Evolutionary conservation across 2,113 vertebrate species (phyloP), one percentile per base, ranked within the genome.

Genomic region (Varanus salvator): DNA sequence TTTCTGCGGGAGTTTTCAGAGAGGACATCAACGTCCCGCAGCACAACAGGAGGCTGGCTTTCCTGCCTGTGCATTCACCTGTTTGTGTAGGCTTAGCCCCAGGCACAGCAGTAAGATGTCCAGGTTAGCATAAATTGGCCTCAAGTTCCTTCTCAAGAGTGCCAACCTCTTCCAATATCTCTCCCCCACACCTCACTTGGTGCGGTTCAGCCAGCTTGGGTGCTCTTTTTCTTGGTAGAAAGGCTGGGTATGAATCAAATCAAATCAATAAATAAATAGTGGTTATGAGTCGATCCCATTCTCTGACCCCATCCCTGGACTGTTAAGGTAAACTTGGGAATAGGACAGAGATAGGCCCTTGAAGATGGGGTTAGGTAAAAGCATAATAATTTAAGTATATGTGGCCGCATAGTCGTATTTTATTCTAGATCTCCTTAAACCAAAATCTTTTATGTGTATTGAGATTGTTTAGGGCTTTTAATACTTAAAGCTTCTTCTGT

Each of bases 401-500:
- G 34, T 86, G 85, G 25, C 76, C n/a, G 1, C 84, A 57, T 85
- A 81, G 84, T 31, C 1, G 87, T 89, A 0, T 9, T 93, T 92
- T 85, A 80, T 69, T 78, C 50, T 29, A 57, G 87, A 69, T 19
- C 38, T 0, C 76, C 52, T 0, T 38, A 84, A 87, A 57, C 0
- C 6, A 29, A 52, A 48, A 3, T 31, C 19, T 86, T 84, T 27
- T 29, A 72, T 77, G 68, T 64, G 15, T 64, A 50, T 4, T 0
- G 0, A 0, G 11, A 27, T 50, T 50, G 0, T 57, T 52, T 78
- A 38, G 12, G 19, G 12, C 38, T 14, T 14, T 0, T 15, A 14
- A 21, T 0, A 0, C 9, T 27, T 95, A 93, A 95, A 77, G 21
- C 48, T 91, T 68, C 89, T 72, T 93, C 0, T 86, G 90, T 75